Conservation (phyloP, 1,140 invertebrate species). For the Drosophila willistoni region DNA sequence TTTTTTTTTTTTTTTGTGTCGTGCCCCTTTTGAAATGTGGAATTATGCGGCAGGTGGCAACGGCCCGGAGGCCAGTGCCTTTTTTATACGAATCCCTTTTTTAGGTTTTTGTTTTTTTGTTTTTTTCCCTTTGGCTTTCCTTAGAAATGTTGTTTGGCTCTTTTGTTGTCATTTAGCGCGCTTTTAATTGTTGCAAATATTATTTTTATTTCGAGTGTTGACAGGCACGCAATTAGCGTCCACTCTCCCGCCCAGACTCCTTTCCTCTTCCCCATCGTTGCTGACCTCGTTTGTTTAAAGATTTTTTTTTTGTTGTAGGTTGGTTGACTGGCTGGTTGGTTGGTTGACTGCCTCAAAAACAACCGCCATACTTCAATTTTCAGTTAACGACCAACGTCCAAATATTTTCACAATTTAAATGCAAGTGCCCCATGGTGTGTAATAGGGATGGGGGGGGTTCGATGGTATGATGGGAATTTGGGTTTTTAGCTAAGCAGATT, state of each 20-base stretch:
- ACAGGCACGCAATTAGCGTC: constrained; percentile 67
- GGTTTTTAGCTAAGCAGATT: constrained; percentile 63
- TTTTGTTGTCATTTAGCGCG: constrained; percentile 42
- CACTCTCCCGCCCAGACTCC: background rate
- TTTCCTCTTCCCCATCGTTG: background rate
- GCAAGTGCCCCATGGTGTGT: constrained; percentile 36
- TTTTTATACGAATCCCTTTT: constrained; percentile 38
- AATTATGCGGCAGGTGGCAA: constrained; percentile 42
- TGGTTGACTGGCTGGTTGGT: background rate
- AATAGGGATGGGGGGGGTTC: background rate
- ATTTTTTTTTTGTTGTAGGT: constrained; percentile 28
- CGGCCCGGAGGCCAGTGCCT: constrained; percentile 6
- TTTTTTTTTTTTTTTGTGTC: constrained; percentile 41
- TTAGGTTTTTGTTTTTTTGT: constrained; percentile 5
- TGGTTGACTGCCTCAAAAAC: constrained; percentile 8
- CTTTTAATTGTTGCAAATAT: constrained; percentile 78
- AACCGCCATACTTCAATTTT: constrained; percentile 60
- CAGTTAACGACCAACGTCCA: constrained; percentile 57
- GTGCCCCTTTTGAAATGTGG: constrained; percentile 6
- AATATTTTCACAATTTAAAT: constrained; percentile 80
- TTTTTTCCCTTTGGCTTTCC: constrained; percentile 11
- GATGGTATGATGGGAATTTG: constrained; percentile 9
- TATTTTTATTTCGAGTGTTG: constrained; percentile 70
- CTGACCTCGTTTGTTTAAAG: constrained; percentile 51
- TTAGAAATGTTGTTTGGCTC: constrained; percentile 41